A percentile compares a stretch with the other conserved stretches of the same genome.
These are phyloP conservation scores for Apodemia hepburni DNA, from an alignment of 2,888 invertebrate genomes.

Conservation along the genomic window DNA sequence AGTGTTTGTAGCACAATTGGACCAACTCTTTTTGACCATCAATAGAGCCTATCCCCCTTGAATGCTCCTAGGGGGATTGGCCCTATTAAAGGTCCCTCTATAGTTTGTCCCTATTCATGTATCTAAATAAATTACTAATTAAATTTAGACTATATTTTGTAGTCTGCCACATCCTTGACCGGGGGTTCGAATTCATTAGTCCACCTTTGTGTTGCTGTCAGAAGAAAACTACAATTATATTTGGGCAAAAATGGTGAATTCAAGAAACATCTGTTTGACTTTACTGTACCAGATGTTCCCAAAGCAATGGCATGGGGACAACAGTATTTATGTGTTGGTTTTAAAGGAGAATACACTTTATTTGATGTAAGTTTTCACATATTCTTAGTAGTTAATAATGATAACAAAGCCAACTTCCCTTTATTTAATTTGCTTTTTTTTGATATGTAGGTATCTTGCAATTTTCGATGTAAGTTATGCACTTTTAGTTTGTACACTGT, in stretches of 20 bases:
- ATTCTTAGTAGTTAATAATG: conserved; percentile 1
- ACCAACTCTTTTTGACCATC: too few species aligned
- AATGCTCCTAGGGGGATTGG: too few species aligned
- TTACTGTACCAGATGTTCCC: conserved; percentile 89
- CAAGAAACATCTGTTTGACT: conserved; percentile 85
- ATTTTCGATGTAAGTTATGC: too few species aligned
- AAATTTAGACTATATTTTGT: not conserved
- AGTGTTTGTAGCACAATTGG: too few species aligned
- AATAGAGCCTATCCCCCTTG: too few species aligned
- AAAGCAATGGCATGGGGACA: conserved; percentile 90
- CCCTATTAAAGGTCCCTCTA: too few species aligned
- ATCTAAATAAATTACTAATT: too few species aligned
- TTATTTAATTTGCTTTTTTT: not conserved
- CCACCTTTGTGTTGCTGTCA: conserved; percentile 93
- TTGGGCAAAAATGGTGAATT: conserved; percentile 94
- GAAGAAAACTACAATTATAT: conserved; percentile 91
- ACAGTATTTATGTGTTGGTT: conserved; percentile 93
- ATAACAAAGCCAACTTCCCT: conserved; percentile 21
- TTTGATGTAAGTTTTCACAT: conserved; percentile 81
- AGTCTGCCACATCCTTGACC: conserved; percentile 72
- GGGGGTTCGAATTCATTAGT: conserved; percentile 88
- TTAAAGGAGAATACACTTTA: conserved; percentile 89
- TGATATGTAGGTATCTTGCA: too few species aligned
- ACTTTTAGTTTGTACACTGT: too few species aligned
- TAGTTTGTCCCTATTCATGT: too few species aligned